Evolutionary conservation across 2,888 invertebrate genomes (phyloP), one percentile per base, ranked within the genome.

Genomic region (Ceraclea dissimilis): DNA sequence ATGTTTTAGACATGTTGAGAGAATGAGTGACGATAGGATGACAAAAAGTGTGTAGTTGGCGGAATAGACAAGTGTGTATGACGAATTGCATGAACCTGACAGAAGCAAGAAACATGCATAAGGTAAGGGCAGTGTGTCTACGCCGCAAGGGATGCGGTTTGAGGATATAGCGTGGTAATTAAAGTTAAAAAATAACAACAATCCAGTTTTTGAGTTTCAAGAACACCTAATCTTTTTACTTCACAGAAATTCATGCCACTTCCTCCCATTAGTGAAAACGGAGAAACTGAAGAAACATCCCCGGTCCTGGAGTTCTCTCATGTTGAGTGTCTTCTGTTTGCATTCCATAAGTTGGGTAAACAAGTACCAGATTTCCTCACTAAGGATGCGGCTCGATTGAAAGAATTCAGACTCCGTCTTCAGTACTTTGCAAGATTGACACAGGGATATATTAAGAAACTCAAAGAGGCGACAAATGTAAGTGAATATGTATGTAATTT

Each of bases 391-490:
- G 72, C 75, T 11, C 79, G 83, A 64, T 75, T 94, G 8, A 94
- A 93, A 70, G 92, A 94, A 66, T 88, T 96, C 65, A 83, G 91
- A 62, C 74, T 88, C 47, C 81, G 96, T 63, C 75, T 97, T 60
- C 93, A 94, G 70, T 96, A 93, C 71, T 90, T 96, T 67, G 93
- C 95, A 0, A 80, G 94, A 59, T 88, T 93, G 26, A 90, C 93
- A 58, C 93, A 94, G 74, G 93, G 90, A 60, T 94, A 78, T 63
- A 74, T 75, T 6, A 88, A 87, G 68, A 87, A 86, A 65, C 71
- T 88, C 43, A 77, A 83, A 56, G 83, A 85, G 73, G 82, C 79
- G 49, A 79, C 79, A 47, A 75, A 79, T 69, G 77, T 76, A 69
- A 60, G 57, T 57, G 5, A 46, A n/a, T 13, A n/a, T 31, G 11